Base-by-base conservation (phyloP, 2,797 vertebrate species). In the Neomorphus geoffroyi region DNA sequence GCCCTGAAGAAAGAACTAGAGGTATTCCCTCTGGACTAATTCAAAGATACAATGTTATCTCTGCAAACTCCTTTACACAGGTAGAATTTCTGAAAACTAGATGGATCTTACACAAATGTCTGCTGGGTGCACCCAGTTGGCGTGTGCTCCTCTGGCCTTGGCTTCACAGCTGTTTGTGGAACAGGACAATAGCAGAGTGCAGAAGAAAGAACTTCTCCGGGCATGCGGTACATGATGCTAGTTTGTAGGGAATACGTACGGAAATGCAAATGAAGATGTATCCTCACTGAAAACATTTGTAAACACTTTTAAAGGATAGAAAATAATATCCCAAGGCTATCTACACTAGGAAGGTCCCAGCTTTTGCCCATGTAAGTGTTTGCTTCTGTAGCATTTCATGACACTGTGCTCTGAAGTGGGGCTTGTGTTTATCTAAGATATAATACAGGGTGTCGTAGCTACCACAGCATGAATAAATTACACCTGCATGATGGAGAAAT, bases 171-270 rank as follows among this genome's bases (percentile, higher is more conserved):
- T 86, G 28, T 66, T 48, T 19, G 13, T 7, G 84, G 43, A 21
- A 9, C 17, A 65, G 19, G 4, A 35, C 18, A 37, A 39, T 39
- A 62, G 50, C 22, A 37, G 41, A 14, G 7, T 3, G 15, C 56
- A 60, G 74, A 72, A 73, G 43, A 84, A 28, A 35, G 18, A 88
- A 14, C 12, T 61, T 51, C 30, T n/a, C 13, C 28, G 74, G 61
- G 35, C 18, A 9, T 8, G 9, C 0, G 0, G 18, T 39, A 11
- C 10, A 3, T 6, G 22, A 10, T 0, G 10, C 12, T 43, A 7
- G 10, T 73, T 91, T 80, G n/a, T 61, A 84, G 43, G 37, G 75
- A 77, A 39, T 41, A 30, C 1, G 6, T 39, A 45, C 41, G 14
- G 73, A 75, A 88, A 58, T 12, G 19, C 13, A 70, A 22, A 57